phyloP scores from a whole-genome alignment of 2,113 vertebrate species.

The Fulmarus glacialis region DNA sequence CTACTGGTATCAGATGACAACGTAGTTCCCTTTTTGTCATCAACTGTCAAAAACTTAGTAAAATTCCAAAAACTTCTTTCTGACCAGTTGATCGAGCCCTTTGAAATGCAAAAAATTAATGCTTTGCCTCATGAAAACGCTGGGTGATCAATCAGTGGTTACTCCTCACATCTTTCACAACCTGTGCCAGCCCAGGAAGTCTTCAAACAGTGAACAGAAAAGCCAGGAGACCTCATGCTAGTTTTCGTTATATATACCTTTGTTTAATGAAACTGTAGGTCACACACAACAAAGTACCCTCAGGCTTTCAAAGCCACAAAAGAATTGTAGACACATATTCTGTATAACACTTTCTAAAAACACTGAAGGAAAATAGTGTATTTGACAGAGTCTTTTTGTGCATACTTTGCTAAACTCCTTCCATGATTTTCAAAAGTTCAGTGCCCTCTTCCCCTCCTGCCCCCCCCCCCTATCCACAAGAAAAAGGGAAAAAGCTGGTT shows the following conservation, averaged over 20 bases:
- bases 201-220: neutral
- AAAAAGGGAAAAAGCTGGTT: neutral
- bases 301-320: neutral
- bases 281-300: neutral
- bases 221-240: neutral
- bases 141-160: neutral
- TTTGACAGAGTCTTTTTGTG: neutral
- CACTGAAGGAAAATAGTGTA: neutral
- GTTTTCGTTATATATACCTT: neutral
- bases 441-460: neutral
- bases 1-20: neutral
- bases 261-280: neutral
- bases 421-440: neutral
- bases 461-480: neutral
- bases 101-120: neutral
- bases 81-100: neutral
- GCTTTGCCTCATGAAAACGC: neutral
- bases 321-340: neutral
- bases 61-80: neutral
- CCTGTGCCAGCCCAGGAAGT: neutral
- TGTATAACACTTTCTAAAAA: neutral
- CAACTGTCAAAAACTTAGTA: neutral
- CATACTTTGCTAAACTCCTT: neutral
- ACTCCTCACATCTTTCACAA: neutral
- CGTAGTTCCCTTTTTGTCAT: neutral